These are phyloP conservation scores for Oxyteleia sp. DNA, from an alignment of 2,888 invertebrate genomes.

Conservation along the genomic window DNA sequence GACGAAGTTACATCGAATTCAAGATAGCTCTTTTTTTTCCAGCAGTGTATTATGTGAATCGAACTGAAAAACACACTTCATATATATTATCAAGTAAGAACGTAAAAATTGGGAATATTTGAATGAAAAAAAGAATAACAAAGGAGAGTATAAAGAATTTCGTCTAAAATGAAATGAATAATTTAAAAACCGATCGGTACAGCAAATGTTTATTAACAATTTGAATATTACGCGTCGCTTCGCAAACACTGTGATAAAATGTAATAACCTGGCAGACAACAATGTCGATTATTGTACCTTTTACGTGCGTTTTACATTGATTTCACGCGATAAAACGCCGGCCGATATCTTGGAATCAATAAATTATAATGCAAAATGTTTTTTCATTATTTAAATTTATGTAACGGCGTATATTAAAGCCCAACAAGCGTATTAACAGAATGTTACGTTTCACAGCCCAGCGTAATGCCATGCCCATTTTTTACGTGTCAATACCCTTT, in stretches of 20 bases:
- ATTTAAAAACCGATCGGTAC: constrained; percentile 15
- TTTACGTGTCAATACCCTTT: constrained; percentile 27
- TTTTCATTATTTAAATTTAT: constrained; percentile 49
- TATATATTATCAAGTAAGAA: too few species aligned
- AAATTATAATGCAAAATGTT: constrained; percentile 52
- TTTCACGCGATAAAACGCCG: constrained; percentile 34
- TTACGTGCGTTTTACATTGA: constrained; percentile 32
- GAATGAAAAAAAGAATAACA: too few species aligned
- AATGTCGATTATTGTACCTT: constrained; percentile 27
- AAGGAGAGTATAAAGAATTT: too few species aligned
- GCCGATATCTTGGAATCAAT: constrained; percentile 33
- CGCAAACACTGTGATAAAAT: constrained; percentile 19
- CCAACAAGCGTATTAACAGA: constrained; percentile 36
- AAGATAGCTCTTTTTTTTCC: too few species aligned
- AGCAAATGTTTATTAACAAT: constrained; percentile 22
- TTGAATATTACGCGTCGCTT: constrained; percentile 14
- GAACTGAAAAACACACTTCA: too few species aligned
- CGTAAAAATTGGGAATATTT: too few species aligned
- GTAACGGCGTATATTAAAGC: constrained; percentile 41
- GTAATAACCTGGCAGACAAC: constrained; percentile 21
- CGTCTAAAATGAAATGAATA: constrained; percentile 10
- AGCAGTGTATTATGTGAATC: too few species aligned
- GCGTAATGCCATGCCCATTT: constrained; percentile 14
- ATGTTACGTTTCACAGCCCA: constrained; percentile 4
- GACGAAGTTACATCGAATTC: too few species aligned